Conservation (phyloP, 2,113 vertebrate genomes). For the Dipodomys spectabilis region DNA sequence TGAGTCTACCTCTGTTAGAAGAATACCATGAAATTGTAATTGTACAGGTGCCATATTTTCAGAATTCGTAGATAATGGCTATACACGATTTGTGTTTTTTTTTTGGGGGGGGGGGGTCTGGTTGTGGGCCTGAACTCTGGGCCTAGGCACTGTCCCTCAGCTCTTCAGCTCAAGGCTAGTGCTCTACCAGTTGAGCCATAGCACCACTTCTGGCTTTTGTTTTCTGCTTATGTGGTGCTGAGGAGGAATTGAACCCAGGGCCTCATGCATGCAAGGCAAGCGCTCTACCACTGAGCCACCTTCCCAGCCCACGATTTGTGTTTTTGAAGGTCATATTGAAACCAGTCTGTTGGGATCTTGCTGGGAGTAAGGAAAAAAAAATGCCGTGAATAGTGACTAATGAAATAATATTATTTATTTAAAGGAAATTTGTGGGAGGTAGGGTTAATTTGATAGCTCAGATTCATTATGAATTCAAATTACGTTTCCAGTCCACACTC, state of each 20-base stretch:
- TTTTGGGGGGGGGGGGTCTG: no score
- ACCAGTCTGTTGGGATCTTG: not conserved
- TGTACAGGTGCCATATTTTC: not conserved
- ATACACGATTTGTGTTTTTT: not conserved
- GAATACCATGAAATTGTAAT: not conserved
- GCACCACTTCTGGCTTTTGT: no score
- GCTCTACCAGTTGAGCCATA: no score
- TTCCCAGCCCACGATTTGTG: not conserved
- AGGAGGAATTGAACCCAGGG: no score
- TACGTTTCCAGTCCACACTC: not conserved
- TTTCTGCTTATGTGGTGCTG: no score
- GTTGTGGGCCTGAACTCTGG: no score
- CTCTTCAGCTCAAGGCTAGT: no score
- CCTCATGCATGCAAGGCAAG: no score
- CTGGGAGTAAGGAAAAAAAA: not conserved
- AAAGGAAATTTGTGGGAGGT: not conserved
- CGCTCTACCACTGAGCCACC: no score
- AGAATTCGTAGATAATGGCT: not conserved
- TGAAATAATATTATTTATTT: slow-evolving; percentile 16
- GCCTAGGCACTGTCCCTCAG: no score
- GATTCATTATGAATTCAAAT: not conserved
- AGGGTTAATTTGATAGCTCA: not conserved
- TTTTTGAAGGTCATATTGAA: not conserved
- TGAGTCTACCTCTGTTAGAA: not conserved
- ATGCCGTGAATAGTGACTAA: not conserved